phyloP scores from a whole-genome alignment of 2,888 invertebrate genomes.

The Diplolepis rosae region DNA sequence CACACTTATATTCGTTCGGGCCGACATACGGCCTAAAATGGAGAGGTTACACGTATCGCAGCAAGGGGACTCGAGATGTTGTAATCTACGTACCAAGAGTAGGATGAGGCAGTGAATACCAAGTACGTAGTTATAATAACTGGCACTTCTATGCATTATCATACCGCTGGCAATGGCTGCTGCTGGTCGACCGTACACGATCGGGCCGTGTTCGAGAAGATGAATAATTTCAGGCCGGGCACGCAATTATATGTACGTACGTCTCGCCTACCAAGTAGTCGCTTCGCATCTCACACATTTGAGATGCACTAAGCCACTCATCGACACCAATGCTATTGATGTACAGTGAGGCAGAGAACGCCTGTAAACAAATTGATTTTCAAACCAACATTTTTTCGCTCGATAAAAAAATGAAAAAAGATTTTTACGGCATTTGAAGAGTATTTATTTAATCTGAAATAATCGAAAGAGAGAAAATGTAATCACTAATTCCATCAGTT shows the following conservation, averaged over 20 bases:
- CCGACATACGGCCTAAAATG: background rate
- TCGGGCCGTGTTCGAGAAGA: conserved; percentile 66
- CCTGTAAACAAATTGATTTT: no score
- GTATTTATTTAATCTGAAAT: no score
- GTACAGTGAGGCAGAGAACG: no score
- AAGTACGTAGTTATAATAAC: conserved; percentile 65
- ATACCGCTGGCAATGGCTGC: conserved; percentile 64
- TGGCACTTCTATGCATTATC: conserved; percentile 74
- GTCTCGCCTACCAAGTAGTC: conserved; percentile 73
- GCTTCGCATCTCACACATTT: conserved; percentile 50
- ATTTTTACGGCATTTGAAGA: no score
- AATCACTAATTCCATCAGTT: no score
- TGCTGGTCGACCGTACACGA: conserved; percentile 61
- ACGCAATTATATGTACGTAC: conserved; percentile 73
- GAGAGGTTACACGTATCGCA: background rate
- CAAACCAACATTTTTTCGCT: no score
- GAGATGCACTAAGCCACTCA: conserved; percentile 38
- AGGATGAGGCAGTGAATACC: conserved; percentile 30
- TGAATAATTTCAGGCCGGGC: conserved; percentile 73
- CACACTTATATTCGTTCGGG: background rate
- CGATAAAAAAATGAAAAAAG: no score
- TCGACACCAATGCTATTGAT: conserved; percentile 53
- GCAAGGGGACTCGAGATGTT: conserved; percentile 55
- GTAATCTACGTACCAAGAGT: conserved; percentile 60
- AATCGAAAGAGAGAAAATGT: no score